Conservation (phyloP, 2,888 invertebrate species). For the Athalia circularis region DNA sequence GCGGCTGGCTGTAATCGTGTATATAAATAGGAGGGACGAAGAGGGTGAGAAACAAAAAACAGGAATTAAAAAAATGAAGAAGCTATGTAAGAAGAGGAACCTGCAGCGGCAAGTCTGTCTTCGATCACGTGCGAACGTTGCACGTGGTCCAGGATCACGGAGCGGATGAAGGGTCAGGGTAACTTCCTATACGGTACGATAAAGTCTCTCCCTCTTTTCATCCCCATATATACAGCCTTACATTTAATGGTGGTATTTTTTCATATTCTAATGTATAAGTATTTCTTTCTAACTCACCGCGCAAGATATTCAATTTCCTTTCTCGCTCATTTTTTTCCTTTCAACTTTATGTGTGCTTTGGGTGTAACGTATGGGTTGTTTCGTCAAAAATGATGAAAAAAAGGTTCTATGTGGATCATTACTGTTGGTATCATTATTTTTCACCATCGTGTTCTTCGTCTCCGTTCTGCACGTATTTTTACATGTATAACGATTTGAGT, state of each 20-base stretch:
- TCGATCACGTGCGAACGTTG: constrained; percentile 60
- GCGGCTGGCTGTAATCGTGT: too few species aligned
- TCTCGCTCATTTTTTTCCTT: too few species aligned
- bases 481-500: too few species aligned
- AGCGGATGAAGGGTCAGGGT: constrained; percentile 71
- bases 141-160: constrained; percentile 62
- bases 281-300: too few species aligned
- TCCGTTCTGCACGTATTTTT: too few species aligned
- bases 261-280: neutral
- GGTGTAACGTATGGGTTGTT: too few species aligned
- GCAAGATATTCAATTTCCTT: too few species aligned
- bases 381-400: too few species aligned
- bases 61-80: neutral
- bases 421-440: too few species aligned
- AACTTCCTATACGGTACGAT: constrained; percentile 66
- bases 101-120: constrained; percentile 54
- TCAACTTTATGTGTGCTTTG: too few species aligned
- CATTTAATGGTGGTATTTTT: neutral
- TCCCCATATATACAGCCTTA: neutral
- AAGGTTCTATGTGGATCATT: too few species aligned
- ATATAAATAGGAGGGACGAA: neutral
- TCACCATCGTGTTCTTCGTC: too few species aligned
- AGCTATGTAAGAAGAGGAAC: constrained; percentile 47
- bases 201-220: constrained; percentile 35
- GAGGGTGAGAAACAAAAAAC: neutral